Evolutionary conservation across 1,140 invertebrate genomes (phyloP).

Genomic region (Drosophila tsacasi): DNA sequence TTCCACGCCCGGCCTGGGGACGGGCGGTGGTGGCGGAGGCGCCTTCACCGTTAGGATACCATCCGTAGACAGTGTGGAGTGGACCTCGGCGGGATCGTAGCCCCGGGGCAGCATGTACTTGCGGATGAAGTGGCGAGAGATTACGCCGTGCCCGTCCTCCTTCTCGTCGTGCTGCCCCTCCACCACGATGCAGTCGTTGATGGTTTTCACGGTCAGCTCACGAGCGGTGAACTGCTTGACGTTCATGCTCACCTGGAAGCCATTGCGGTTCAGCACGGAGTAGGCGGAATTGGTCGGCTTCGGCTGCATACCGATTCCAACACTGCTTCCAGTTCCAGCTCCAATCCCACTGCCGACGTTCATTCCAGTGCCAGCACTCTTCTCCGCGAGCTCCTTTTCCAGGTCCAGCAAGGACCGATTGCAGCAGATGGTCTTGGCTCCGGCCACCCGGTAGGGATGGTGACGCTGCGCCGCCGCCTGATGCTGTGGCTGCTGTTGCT

Average conservation of each 20-base stretch:
- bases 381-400: constrained; percentile 72
- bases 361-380: constrained; percentile 32
- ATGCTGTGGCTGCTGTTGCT: constrained; percentile 32
- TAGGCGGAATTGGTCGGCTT: constrained; percentile 63
- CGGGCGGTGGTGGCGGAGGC: constrained; percentile 87
- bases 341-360: constrained; percentile 7
- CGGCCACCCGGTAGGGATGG: constrained; percentile 77
- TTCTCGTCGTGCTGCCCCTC: constrained; percentile 91
- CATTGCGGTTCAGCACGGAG: constrained; percentile 81
- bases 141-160: constrained; percentile 88
- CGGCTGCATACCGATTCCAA: constrained; percentile 17
- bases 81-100: constrained; percentile 88
- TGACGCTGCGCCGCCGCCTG: constrained; percentile 62
- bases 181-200: constrained; percentile 89
- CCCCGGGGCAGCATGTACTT: constrained; percentile 90
- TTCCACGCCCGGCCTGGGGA: constrained; percentile 72
- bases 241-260: constrained; percentile 88
- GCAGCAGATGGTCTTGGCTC: constrained; percentile 76
- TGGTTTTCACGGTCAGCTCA: constrained; percentile 91
- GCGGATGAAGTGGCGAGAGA: constrained; percentile 89
- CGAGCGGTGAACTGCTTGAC: constrained; percentile 90
- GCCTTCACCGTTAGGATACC: constrained; percentile 90
- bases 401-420: constrained; percentile 72
- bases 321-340: constrained; percentile 3
- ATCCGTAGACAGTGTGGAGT: constrained; percentile 90